phyloP scores from a whole-genome alignment of 2,797 vertebrate genomes.

The Cryptoblepharus egeriae region DNA sequence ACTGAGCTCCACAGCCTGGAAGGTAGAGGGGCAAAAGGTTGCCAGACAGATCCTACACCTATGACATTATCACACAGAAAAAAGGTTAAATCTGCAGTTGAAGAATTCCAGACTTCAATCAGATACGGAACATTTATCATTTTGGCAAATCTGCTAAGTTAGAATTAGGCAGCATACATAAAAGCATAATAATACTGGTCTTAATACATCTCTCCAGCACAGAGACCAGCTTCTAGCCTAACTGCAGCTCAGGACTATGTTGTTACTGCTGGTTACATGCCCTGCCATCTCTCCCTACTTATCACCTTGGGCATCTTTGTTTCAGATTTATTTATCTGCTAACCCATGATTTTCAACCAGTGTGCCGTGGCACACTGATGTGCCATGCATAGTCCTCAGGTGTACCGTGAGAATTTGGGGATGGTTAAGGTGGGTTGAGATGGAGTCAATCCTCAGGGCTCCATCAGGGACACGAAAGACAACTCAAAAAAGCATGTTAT shows the following conservation, averaged over 20 bases:
- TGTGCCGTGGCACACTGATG: too few species aligned
- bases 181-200: neutral
- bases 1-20: too few species aligned
- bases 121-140: neutral
- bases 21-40: neutral
- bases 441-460: slow-evolving; percentile 68
- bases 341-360: too few species aligned
- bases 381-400: too few species aligned
- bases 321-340: neutral
- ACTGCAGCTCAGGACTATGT: neutral
- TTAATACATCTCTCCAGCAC: neutral
- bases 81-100: neutral
- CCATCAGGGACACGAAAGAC: slow-evolving; percentile 71
- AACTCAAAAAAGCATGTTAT: slow-evolving; percentile 64
- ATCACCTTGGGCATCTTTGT: neutral
- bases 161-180: neutral
- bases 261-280: too few species aligned
- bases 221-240: neutral
- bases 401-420: too few species aligned
- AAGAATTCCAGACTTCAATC: neutral
- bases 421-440: slow-evolving; percentile 69
- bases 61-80: neutral
- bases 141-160: neutral
- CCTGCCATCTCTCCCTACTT: neutral
- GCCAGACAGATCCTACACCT: neutral